phyloP scores from a whole-genome alignment of 2,113 vertebrate species.

The Nanorana parkeri region DNA sequence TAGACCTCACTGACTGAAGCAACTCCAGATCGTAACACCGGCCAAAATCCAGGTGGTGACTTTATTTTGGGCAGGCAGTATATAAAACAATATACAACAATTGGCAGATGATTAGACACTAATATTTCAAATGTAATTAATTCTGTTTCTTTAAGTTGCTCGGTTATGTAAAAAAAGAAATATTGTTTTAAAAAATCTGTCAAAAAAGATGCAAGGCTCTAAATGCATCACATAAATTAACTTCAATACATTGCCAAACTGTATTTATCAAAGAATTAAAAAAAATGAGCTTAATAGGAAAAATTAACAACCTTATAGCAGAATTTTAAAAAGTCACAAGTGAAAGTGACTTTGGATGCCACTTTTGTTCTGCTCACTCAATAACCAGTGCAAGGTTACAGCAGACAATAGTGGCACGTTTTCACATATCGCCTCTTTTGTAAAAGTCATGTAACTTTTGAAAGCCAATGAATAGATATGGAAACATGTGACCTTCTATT shows the following conservation, averaged over 20 bases:
- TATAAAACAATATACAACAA: not conserved
- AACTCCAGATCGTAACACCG: too few relatives aligned
- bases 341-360: constrained; percentile 81
- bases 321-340: constrained; percentile 63
- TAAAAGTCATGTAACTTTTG: constrained; percentile 81
- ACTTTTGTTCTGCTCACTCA: constrained; percentile 76
- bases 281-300: constrained; percentile 81
- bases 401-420: constrained; percentile 82
- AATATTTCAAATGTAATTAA: too few relatives aligned
- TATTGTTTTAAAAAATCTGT: not conserved
- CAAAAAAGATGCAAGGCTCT: not conserved
- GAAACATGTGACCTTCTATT: constrained; percentile 82
- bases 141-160: too few relatives aligned
- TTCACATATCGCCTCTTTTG: constrained; percentile 81
- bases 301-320: constrained; percentile 80
- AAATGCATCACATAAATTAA: not conserved
- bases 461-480: constrained; percentile 81
- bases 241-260: constrained; percentile 13
- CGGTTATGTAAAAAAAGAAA: too few relatives aligned
- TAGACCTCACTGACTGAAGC: too few relatives aligned
- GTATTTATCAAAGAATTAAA: constrained; percentile 46
- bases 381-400: constrained; percentile 83
- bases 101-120: too few relatives aligned
- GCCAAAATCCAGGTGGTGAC: too few relatives aligned
- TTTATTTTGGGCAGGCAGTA: too few relatives aligned